phyloP scores from a whole-genome alignment of 2,888 invertebrate genomes.

The Stegana nigrithorax region DNA sequence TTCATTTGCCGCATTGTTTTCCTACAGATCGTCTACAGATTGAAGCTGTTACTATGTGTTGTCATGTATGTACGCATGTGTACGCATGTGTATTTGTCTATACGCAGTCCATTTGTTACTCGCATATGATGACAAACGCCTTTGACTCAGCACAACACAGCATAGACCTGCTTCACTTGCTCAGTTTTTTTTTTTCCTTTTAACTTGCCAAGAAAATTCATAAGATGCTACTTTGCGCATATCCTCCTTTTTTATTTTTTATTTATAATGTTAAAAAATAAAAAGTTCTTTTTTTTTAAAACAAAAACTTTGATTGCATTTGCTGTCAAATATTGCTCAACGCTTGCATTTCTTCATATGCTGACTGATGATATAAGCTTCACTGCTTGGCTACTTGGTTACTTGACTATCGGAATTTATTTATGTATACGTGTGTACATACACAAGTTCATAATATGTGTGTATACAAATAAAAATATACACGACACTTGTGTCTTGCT shows the following conservation, averaged over 20 bases:
- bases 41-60: constrained; percentile 19
- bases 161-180: constrained; percentile 54
- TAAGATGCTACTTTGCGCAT: too few relatives aligned
- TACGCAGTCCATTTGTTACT: constrained; percentile 56
- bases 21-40: constrained; percentile 15
- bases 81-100: constrained; percentile 26
- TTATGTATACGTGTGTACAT: background rate
- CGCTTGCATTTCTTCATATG: too few relatives aligned
- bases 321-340: background rate
- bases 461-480: too few relatives aligned
- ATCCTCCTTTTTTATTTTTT: too few relatives aligned
- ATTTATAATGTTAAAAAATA: too few relatives aligned
- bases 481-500: background rate
- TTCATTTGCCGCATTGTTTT: constrained; percentile 41
- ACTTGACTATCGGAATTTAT: background rate
- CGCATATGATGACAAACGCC: constrained; percentile 43
- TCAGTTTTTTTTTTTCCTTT: background rate
- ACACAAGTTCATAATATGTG: too few relatives aligned
- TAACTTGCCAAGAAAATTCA: background rate
- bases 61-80: background rate
- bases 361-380: too few relatives aligned
- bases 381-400: too few relatives aligned
- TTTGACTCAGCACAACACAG: constrained; percentile 28
- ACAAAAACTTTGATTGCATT: constrained; percentile 1
- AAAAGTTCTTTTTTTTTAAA: too few relatives aligned